Evolutionary conservation across 2,797 vertebrate species (phyloP).

Genomic region (Myripristis jacobus): DNA sequence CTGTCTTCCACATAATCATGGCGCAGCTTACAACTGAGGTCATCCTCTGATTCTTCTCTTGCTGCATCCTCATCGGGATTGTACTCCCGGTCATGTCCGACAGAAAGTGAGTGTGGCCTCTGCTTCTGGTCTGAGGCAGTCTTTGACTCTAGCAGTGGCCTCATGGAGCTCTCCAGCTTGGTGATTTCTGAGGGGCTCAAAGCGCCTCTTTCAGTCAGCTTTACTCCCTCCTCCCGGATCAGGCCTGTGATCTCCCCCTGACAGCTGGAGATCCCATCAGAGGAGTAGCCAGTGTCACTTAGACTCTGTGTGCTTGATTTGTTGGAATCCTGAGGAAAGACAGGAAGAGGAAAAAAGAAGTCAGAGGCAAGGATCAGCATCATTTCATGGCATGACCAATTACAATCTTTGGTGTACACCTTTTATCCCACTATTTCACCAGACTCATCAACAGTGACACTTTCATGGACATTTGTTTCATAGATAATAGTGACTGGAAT

Average conservation of each 20-base stretch:
- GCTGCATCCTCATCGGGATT: constrained; percentile 92
- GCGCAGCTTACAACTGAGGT: constrained; percentile 95
- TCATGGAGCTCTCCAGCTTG: constrained; percentile 93
- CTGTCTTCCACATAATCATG: constrained; percentile 98
- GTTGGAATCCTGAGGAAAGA: constrained; percentile 86
- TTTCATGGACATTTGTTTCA: constrained; percentile 46
- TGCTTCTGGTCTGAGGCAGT: constrained; percentile 83
- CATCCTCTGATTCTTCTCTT: constrained; percentile 91
- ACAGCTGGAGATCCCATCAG: constrained; percentile 96
- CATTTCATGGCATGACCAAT: constrained; percentile 38
- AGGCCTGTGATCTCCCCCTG: constrained; percentile 95
- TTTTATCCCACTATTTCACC: constrained; percentile 55
- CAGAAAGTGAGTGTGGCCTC: constrained; percentile 93
- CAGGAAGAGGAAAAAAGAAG: constrained; percentile 42
- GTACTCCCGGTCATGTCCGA: constrained; percentile 89
- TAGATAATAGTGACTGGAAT: constrained; percentile 45
- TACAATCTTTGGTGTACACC: constrained; percentile 53
- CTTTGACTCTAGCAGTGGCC: constrained; percentile 90
- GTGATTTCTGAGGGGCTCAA: constrained; percentile 94
- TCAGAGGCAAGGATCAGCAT: constrained; percentile 44
- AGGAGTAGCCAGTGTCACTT: constrained; percentile 98
- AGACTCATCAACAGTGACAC: constrained; percentile 55
- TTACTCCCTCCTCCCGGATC: constrained; percentile 92
- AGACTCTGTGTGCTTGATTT: constrained; percentile 96
- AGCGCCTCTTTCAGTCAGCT: constrained; percentile 90